Base-by-base conservation (phyloP, 1,140 invertebrate genomes). In the Pissodes strobi region DNA sequence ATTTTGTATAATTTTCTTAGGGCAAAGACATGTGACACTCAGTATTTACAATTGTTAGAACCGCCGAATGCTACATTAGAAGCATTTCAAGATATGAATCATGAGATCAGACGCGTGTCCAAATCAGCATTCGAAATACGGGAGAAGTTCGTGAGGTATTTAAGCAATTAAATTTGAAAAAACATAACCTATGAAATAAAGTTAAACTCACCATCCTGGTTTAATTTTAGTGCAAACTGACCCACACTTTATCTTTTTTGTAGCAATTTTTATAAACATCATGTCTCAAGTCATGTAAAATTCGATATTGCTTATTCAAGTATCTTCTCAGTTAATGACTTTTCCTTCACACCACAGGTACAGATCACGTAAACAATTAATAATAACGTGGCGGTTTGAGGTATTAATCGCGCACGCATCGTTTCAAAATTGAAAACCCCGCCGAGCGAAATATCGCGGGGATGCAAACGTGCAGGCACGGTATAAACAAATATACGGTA, bases 1-100 rank as follows among this genome's bases (percentile, higher is more conserved):
- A 62, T 69, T 59, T 64, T 72, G 53, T 69, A 74, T 55, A 75
- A 72, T 48, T 76, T 55, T 55, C 27, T 56, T 49, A 41, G 41
- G n/a, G n/a, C n/a, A n/a, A n/a, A n/a, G n/a, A n/a, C n/a, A n/a
- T n/a, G 19, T 38, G 58, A 61, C 19, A 10, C 9, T 15, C 1
- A 23, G 43, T 46, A 38, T 64, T 3, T 45, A 6, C 55, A 64
- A 45, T 45, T 59, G 25, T n/a, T n/a, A n/a, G 5, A 9, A 9
- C 49, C 13, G 1, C 49, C 60, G 61, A 64, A 13, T 17, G 12
- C 23, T 5, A n/a, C 18, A 37, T 45, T 45, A 19, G 18, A 23
- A 13, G 21, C 10, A 43, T 64, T 64, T n/a, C 10, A 5, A 23
- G 41, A 58, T 43, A 17, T 64, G 2, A 34, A 56, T 61, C 43